These are phyloP conservation scores for Cetoscarus ocellatus DNA, from an alignment of 2,797 vertebrate genomes.

Conservation along the genomic window DNA sequence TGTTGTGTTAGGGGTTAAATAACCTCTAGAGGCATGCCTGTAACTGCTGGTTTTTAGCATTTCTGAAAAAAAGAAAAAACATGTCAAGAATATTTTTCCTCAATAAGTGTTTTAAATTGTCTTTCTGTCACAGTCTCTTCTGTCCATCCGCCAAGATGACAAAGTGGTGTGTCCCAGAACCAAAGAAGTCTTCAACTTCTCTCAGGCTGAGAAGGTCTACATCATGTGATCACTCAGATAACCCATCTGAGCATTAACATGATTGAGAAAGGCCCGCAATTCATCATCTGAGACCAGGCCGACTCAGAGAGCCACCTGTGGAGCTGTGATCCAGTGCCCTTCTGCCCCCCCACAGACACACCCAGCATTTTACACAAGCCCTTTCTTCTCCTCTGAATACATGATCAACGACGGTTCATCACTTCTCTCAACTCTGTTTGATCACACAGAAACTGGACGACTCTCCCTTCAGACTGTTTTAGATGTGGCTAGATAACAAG, in stretches of 20 bases:
- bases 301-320: constrained; percentile 76
- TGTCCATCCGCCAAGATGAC: constrained; percentile 99
- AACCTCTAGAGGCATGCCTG: no score
- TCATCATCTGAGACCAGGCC: constrained; percentile 67
- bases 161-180: constrained; percentile 99
- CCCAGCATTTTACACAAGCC: background rate
- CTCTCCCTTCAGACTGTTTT: constrained; percentile 67
- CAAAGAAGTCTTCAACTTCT: constrained; percentile 99
- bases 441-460: constrained; percentile 65
- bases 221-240: constrained; percentile 92
- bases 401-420: constrained; percentile 22
- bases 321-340: constrained; percentile 69
- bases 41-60: no score
- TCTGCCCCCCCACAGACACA: constrained; percentile 11
- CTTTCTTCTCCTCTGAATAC: constrained; percentile 5
- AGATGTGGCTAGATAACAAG: constrained; percentile 56
- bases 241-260: constrained; percentile 59
- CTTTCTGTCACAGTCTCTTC: constrained; percentile 88
- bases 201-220: constrained; percentile 99
- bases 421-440: constrained; percentile 12
- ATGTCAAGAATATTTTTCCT: background rate
- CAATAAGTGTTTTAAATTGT: background rate
- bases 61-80: no score
- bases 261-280: constrained; percentile 58
- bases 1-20: no score